Percentiles rank a stretch among this genome's conserved stretches.
Conservation (phyloP, 1,140 invertebrate species). For the Drosophila quadrilineata region DNA sequence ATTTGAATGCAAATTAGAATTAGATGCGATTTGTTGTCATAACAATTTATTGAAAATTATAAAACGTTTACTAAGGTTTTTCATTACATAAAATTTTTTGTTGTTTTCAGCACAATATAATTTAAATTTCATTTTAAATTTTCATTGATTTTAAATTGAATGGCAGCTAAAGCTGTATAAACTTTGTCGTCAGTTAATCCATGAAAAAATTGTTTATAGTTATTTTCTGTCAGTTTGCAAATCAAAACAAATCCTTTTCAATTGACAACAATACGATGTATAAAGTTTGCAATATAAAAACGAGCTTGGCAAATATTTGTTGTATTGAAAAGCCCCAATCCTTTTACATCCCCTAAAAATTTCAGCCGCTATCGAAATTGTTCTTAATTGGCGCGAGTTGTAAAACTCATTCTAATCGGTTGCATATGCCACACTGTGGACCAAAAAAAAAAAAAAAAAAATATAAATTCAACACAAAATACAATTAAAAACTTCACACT, state of each 20-base stretch:
- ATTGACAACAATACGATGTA: background rate
- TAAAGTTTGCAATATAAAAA: background rate
- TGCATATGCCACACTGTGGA: slow-evolving; percentile 19
- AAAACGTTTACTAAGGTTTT: too few relatives aligned
- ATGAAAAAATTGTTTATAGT: background rate
- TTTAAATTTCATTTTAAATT: background rate
- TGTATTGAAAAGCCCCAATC: too few relatives aligned
- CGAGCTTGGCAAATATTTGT: slow-evolving; percentile 22
- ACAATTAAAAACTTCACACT: slow-evolving; percentile 44
- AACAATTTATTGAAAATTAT: too few relatives aligned
- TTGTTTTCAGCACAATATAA: slow-evolving; percentile 1
- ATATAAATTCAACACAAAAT: too few relatives aligned
- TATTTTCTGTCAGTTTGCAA: slow-evolving; percentile 1
- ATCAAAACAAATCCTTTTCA: slow-evolving; percentile 9
- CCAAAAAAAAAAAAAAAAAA: slow-evolving; percentile 1
- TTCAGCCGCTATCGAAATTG: slow-evolving; percentile 8
- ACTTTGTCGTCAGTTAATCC: slow-evolving; percentile 2
- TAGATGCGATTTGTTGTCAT: too few relatives aligned
- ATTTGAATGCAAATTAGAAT: slow-evolving; percentile 10
- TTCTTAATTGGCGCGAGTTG: slow-evolving; percentile 25
- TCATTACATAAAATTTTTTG: too few relatives aligned
- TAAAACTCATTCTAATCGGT: slow-evolving; percentile 21
- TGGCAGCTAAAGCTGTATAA: background rate
- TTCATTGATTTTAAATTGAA: background rate
- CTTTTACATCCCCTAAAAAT: slow-evolving; percentile 12